These are phyloP conservation scores for Periophthalmus magnuspinnatus DNA, from an alignment of 2,797 vertebrate genomes.

Conservation along the genomic window DNA sequence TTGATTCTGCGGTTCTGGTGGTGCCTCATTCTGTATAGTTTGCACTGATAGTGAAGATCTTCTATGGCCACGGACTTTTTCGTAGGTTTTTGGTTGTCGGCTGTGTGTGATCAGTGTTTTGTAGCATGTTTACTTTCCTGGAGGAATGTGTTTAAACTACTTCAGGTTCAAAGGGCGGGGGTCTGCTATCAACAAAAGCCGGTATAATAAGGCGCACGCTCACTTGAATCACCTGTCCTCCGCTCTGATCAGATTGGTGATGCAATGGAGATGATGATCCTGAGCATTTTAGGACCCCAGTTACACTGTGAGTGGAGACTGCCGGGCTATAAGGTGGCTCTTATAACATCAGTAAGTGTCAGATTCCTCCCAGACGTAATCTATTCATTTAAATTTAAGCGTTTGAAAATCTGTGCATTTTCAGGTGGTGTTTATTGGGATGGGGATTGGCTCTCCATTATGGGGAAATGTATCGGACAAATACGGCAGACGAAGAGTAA, in stretches of 20 bases:
- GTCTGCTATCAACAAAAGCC: background rate
- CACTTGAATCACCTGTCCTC: background rate
- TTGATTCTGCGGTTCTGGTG: too few relatives aligned
- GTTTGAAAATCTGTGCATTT: background rate
- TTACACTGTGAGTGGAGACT: slow-evolving; percentile 91
- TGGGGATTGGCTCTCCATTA: slow-evolving; percentile 83
- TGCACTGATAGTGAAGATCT: too few relatives aligned
- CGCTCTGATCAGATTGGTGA: slow-evolving; percentile 81
- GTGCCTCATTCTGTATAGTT: too few relatives aligned
- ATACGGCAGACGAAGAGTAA: slow-evolving; percentile 88
- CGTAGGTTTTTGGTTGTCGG: background rate
- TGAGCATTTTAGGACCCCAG: slow-evolving; percentile 88
- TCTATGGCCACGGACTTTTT: background rate
- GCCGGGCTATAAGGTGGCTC: slow-evolving; percentile 84
- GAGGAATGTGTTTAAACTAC: background rate
- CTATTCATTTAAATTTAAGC: background rate
- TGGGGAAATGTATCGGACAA: slow-evolving; percentile 89
- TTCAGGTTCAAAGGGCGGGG: background rate
- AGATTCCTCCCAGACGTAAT: background rate
- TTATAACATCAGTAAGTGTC: slow-evolving; percentile 86
- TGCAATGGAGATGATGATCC: slow-evolving; percentile 94
- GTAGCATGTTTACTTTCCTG: background rate
- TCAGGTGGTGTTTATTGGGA: slow-evolving; percentile 89
- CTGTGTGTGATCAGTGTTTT: background rate
- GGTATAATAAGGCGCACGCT: slow-evolving; percentile 2